Percentiles rank a stretch among this genome's conserved stretches.
Evolutionary conservation across 2,888 invertebrate species (phyloP).

Genomic region (Pyrrhia umbra): DNA sequence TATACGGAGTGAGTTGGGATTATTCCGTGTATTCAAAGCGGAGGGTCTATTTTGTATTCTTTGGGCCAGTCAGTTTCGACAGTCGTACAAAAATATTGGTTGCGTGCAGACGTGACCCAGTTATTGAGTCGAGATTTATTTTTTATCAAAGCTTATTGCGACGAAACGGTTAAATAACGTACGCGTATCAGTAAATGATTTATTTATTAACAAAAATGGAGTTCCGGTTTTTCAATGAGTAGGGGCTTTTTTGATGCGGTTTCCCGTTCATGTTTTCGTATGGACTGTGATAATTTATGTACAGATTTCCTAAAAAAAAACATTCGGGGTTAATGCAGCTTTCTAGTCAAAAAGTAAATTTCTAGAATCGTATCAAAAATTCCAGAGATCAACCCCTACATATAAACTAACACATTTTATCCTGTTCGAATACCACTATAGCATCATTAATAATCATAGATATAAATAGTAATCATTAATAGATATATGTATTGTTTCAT

Average conservation of each 20-base stretch:
- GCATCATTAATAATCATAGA: too few relatives aligned
- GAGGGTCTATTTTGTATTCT: constrained; percentile 51
- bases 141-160: constrained; percentile 32
- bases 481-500: too few relatives aligned
- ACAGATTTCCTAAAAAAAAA: too few relatives aligned
- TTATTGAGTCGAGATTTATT: constrained; percentile 42
- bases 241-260: not conserved
- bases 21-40: constrained; percentile 53
- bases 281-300: too few relatives aligned
- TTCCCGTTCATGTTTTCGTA: not conserved
- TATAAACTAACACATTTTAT: too few relatives aligned
- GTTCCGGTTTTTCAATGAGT: not conserved
- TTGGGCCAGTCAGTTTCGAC: constrained; percentile 24
- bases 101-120: constrained; percentile 49
- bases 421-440: too few relatives aligned
- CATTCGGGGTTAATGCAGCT: too few relatives aligned
- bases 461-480: too few relatives aligned
- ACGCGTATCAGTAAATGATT: constrained; percentile 13
- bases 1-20: constrained; percentile 23
- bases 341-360: too few relatives aligned
- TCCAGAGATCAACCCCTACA: too few relatives aligned
- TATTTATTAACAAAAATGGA: not conserved
- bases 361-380: too few relatives aligned
- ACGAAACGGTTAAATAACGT: constrained; percentile 21
- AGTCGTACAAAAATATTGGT: constrained; percentile 39